Evolutionary conservation across 2,888 invertebrate genomes (phyloP).

Genomic region (Chaetoderma sp.): DNA sequence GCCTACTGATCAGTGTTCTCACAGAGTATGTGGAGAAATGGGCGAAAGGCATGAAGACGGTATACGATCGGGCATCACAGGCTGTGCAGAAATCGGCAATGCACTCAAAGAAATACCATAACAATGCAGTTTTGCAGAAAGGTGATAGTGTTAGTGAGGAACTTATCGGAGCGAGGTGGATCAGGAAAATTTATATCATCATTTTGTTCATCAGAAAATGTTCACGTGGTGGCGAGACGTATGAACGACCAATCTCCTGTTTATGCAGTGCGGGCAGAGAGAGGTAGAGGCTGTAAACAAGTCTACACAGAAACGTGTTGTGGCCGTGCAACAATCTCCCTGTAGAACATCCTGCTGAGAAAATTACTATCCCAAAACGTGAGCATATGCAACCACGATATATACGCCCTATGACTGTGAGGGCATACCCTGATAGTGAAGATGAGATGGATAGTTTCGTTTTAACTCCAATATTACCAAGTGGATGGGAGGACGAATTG

Average conservation of each 20-base stretch:
- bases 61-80: background rate
- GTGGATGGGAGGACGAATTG: too few species aligned
- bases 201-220: too few species aligned
- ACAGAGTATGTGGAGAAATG: background rate
- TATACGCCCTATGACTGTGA: too few species aligned
- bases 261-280: background rate
- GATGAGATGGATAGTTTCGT: too few species aligned
- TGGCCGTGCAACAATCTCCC: background rate
- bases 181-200: background rate
- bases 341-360: background rate
- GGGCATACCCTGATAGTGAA: too few species aligned
- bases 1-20: too few species aligned
- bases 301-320: background rate
- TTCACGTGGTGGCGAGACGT: background rate
- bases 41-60: background rate
- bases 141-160: background rate
- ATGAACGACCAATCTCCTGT: background rate
- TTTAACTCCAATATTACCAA: too few species aligned
- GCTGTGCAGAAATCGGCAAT: background rate
- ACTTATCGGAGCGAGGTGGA: background rate
- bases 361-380: too few species aligned
- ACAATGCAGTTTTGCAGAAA: background rate
- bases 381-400: too few species aligned
- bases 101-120: background rate
- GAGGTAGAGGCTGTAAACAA: background rate